Base-by-base conservation (phyloP, 1,140 invertebrate genomes). In the Aethina tumida region DNA sequence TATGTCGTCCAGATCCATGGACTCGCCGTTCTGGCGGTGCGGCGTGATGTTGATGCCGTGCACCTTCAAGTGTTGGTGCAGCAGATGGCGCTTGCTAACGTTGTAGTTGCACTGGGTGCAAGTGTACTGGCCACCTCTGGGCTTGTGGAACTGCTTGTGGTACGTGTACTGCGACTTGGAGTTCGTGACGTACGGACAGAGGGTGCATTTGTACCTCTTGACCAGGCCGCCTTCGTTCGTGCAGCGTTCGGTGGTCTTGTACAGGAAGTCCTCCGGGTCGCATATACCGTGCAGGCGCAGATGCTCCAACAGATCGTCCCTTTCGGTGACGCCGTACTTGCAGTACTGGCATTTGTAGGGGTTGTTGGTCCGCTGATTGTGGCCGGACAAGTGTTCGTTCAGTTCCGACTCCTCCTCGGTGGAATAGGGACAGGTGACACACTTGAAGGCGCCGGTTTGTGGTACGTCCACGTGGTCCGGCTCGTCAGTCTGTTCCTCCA, bases 81-180 rank as follows among this genome's bases (percentile, higher is more conserved):
- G 63, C 8, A 89, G 66, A 52, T 87, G 79, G 26, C 78, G 70
- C 57, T 83, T 82, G 17, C 76, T 81, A 1, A 87, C 85, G 56
- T 83, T 86, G 53, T 88, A 92, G 41, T 79, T 77, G 60, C 86
- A 92, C 37, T 78, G 64, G 1, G 72, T 71, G 59, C 87, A 91
- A 58, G 84, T 82, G 60, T 81, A 89, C 15, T 77, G 75, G 2
- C 73, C 72, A 28, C 76, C 71, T 33, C 75, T 71, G 4, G 79
- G 73, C 24, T 81, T 72, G 55, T 92, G 86, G 53, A 90, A 84
- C 56, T 90, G 84, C 47, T 83, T 81, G 49, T 90, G 85, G 58
- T 89, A 86, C 44, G 83, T 71, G 52, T 79, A 85, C 56, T 90
- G 84, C 25, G 81, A 82, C 59, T 85, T 84, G 54, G 79, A 86